Evolutionary conservation across 2,797 vertebrate genomes (phyloP), one percentile per base, ranked within the genome.

Genomic region (Sebastes iracundus): DNA sequence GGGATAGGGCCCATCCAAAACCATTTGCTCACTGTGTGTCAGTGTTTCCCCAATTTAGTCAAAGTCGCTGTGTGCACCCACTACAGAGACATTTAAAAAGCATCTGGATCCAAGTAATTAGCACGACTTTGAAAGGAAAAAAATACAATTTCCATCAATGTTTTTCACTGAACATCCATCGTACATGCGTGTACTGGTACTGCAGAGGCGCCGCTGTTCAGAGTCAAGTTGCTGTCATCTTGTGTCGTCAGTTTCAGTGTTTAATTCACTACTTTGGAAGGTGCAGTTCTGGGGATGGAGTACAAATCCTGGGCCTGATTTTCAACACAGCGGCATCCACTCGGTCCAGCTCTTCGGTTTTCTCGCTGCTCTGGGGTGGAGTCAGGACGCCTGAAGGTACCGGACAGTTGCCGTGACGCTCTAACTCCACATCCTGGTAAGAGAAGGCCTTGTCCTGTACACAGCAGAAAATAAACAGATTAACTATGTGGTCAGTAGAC

Each of bases 281-380:
- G 38, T 13, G 23, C 13, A 1, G 55, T 2, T 49, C 60, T 1
- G 82, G 83, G 22, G 92, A 75, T 0, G 80, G 56, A 3, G 83
- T 38, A 2, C 63, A 35, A 79, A 92, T 90, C 85, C 90, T 84
- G 0, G 88, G 84, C n/a, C 38, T 81, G 46, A 93, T 73, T 55
- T 88, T 92, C 22, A 80, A 63, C 5, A 28, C 49, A 0, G 68
- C 14, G 0, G 77, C 12, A 2, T 86, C 86, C n/a, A 27, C 22
- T 7, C 73, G 63, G 23, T 27, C 75, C 23, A 42, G 2, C 2
- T 90, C 92, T 7, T 95, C 95, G 0, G 83, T 89, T 77, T 99
- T 99, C 94, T 98, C 97, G 35, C 95, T 97, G 92, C 98, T 99
- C 23, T 96, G 96, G 0, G 98, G 98, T 0, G 98, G 98, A 20